Evolutionary conservation across 2,113 vertebrate genomes (phyloP).

Genomic region (Edolisoma coerulescens): DNA sequence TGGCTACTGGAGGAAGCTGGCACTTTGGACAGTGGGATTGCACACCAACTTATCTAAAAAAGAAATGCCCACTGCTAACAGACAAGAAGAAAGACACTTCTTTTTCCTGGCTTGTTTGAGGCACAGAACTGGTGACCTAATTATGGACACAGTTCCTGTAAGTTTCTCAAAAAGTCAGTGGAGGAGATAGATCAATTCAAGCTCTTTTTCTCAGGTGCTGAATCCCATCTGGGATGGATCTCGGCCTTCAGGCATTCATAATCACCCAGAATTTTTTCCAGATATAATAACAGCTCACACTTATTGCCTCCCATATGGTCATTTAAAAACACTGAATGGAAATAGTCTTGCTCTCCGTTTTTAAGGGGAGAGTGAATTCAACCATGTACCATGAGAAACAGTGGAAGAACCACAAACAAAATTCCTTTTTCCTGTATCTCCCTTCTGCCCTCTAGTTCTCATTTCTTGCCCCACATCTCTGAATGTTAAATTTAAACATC

Average conservation of each 20-base stretch:
- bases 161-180: background rate
- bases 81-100: background rate
- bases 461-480: background rate
- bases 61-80: background rate
- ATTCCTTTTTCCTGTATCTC: background rate
- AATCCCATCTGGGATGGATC: background rate
- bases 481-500: background rate
- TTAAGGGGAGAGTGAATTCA: background rate
- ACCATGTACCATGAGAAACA: background rate
- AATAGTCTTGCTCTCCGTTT: background rate
- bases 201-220: background rate
- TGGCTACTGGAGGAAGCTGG: background rate
- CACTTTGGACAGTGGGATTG: background rate
- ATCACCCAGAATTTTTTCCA: background rate
- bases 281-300: background rate
- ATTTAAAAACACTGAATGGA: background rate
- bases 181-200: background rate
- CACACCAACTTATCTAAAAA: background rate
- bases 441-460: background rate
- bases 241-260: background rate
- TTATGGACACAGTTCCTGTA: rapidly evolving
- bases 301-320: background rate
- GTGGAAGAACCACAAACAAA: background rate
- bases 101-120: background rate
- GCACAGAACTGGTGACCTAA: background rate